Evolutionary conservation across 2,113 vertebrate genomes (phyloP), one percentile per base, ranked within the genome.

Genomic region (Passer montanus): DNA sequence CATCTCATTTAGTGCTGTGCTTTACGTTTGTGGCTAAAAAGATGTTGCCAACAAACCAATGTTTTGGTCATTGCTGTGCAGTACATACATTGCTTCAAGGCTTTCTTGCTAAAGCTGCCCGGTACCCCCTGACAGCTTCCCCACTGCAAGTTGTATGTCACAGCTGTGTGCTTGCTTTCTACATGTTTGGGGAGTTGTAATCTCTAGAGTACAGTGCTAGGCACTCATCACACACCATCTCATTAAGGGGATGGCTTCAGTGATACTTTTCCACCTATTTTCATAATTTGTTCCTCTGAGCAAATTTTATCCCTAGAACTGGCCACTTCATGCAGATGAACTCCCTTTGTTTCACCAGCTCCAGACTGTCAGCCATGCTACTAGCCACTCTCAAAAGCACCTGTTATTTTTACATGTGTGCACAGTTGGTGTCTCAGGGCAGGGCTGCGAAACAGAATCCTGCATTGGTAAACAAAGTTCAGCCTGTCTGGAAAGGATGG

Each of bases 81-180:
- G 27, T 49, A 37, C 10, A n/a, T 39, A 10, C 22, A 33, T 18
- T 47, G 23, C 27, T 26, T 56, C 26, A 58, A 41, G 13, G 4
- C n/a, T 70, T 88, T 46, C 21, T 78, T 2, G 5, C 27, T 82
- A 24, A 90, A 78, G 30, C 33, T 69, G n/a, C 37, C 21, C 11
- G 12, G 13, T 77, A 4, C 4, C 10, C 12, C 20, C 41, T 4
- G 0, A 20, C 1, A 2, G 17, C n/a, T 77, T 89, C 49, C 41
- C 0, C 10, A 7, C 49, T 62, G 22, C 1, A 11, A 74, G 33
- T 24, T 15, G 3, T 55, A 31, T 39, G 10, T 59, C 24, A 28
- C 21, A 58, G 16, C 55, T 50, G n/a, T 43, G 13, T 60, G 35
- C 53, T 74, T 80, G 24, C 41, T 70, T 77, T 60, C 46, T 37